phyloP scores from a whole-genome alignment of 2,113 vertebrate species.

The Muntiacus reevesi region DNA sequence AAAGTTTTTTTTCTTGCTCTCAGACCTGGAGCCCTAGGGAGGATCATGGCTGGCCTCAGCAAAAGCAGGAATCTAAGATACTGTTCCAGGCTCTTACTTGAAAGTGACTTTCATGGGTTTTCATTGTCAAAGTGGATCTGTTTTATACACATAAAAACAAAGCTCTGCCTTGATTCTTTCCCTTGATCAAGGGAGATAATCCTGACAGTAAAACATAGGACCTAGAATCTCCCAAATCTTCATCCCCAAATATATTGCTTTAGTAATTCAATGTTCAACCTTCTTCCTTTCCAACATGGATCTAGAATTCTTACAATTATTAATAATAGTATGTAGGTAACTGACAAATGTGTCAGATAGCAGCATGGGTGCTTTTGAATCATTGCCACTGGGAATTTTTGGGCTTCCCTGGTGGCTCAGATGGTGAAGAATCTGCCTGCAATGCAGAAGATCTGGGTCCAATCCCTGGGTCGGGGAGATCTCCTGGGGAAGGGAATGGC shows the following conservation, averaged over 20 bases:
- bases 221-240: neutral
- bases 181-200: neutral
- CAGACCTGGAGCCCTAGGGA: neutral
- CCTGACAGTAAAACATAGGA: neutral
- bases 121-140: neutral
- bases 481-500: neutral
- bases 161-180: neutral
- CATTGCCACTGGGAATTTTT: neutral
- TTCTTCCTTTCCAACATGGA: neutral
- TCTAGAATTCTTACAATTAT: neutral
- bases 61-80: neutral
- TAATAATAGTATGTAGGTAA: neutral
- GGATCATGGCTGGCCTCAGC: neutral
- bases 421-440: neutral
- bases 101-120: neutral
- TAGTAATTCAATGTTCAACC: neutral
- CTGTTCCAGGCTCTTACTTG: neutral
- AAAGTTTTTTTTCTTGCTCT: neutral
- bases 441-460: neutral
- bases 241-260: neutral
- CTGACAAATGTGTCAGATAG: neutral
- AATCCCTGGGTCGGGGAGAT: neutral
- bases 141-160: neutral
- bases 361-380: neutral
- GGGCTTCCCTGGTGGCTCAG: neutral